phyloP scores from a whole-genome alignment of 2,113 vertebrate genomes.

The Natator depressus region DNA sequence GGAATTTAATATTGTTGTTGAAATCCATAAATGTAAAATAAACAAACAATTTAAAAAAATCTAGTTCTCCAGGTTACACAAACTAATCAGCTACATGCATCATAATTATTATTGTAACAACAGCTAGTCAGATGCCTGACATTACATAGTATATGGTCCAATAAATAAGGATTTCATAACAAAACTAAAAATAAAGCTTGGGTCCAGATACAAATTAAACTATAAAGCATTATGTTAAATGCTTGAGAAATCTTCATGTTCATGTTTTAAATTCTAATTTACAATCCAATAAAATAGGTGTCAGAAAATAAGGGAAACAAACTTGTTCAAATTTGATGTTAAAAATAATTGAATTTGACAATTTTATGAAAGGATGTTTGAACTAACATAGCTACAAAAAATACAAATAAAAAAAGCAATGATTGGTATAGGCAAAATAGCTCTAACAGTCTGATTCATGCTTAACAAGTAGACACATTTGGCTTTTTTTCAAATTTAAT shows the following conservation, averaged over 20 bases:
- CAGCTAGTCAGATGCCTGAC: conserved; percentile 59
- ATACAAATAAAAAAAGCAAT: background rate
- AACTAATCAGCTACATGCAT: conserved; percentile 76
- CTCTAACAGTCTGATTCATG: background rate
- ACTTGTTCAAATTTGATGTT: background rate
- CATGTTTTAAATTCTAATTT: conserved; percentile 32
- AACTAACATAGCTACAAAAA: background rate
- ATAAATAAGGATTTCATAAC: conserved; percentile 70
- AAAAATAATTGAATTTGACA: conserved; percentile 40
- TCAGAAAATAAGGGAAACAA: conserved; percentile 38
- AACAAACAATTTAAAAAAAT: conserved; percentile 10
- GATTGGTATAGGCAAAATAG: background rate
- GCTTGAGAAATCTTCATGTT: conserved; percentile 41
- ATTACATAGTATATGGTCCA: conserved; percentile 67
- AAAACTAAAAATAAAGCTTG: conserved; percentile 61
- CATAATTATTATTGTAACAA: conserved; percentile 74
- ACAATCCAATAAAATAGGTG: conserved; percentile 39
- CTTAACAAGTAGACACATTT: background rate
- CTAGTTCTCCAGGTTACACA: conserved; percentile 55
- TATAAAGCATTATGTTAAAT: conserved; percentile 62
- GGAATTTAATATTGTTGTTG: background rate
- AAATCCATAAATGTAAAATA: conserved; percentile 60
- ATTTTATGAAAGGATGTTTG: conserved; percentile 19
- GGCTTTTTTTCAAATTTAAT: conserved; percentile 3
- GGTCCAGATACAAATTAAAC: conserved; percentile 72